Percentiles rank a stretch among this genome's conserved stretches.
Conservation (phyloP, 2,888 invertebrate genomes). For the Mesochorus sp. region DNA sequence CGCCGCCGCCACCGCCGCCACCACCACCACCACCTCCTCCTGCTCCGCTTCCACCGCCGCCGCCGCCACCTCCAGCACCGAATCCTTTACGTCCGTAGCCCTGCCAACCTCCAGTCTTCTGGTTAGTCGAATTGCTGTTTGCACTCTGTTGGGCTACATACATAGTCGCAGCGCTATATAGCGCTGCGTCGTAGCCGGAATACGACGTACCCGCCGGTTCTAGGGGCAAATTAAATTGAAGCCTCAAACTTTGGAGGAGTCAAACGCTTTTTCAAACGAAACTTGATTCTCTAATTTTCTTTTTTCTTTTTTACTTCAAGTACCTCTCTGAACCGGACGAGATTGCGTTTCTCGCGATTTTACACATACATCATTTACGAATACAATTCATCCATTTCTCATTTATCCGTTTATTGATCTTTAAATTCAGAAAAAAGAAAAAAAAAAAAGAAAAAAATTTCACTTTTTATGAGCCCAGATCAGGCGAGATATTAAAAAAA, state of each 20-base stretch:
- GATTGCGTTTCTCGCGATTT: constrained; percentile 13
- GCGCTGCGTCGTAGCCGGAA: constrained; percentile 96
- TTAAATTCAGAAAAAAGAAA: too few species aligned
- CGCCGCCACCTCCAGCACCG: constrained; percentile 80
- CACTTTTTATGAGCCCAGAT: too few species aligned
- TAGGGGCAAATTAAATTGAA: constrained; percentile 80
- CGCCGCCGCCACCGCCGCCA: constrained; percentile 84
- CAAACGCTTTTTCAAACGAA: constrained; percentile 65
- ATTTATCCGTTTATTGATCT: too few species aligned
- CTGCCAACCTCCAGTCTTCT: constrained; percentile 85
- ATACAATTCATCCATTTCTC: too few species aligned
- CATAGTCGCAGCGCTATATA: constrained; percentile 97
- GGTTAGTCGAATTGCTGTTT: constrained; percentile 82
- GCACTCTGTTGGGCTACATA: constrained; percentile 90
- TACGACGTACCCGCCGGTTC: constrained; percentile 88
- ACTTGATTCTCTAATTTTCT: not conserved
- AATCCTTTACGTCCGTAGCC: constrained; percentile 85
- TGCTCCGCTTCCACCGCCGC: constrained; percentile 84
- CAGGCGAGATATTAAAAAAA: too few species aligned
- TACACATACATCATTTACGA: not conserved
- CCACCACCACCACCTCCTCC: constrained; percentile 81
- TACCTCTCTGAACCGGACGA: constrained; percentile 42
- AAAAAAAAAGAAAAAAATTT: too few species aligned
- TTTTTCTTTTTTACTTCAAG: constrained; percentile 2
- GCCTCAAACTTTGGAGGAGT: constrained; percentile 78